These are phyloP conservation scores for Colaptes auratus DNA, from an alignment of 2,113 vertebrate species.

Conservation along the genomic window DNA sequence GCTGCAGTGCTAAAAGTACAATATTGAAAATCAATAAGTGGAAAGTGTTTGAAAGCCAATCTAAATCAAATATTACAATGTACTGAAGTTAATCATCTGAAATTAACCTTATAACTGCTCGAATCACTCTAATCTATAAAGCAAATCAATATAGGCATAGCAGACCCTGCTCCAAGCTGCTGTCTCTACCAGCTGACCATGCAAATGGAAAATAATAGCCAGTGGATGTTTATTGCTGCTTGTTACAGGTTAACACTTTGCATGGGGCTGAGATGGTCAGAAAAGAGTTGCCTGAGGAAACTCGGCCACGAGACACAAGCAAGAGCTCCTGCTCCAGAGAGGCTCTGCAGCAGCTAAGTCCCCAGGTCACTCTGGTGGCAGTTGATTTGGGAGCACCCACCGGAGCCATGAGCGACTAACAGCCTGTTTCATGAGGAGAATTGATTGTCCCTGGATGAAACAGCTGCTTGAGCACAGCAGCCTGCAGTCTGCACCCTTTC, in stretches of 20 bases:
- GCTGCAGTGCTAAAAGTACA: slow-evolving; percentile 66
- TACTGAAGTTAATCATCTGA: slow-evolving; percentile 81
- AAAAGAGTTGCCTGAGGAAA: not conserved
- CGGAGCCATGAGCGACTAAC: not conserved
- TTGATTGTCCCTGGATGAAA: not conserved
- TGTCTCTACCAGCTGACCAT: not conserved
- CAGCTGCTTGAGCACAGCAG: not conserved
- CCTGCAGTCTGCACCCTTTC: not conserved
- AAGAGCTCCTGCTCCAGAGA: not conserved
- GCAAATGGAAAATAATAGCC: slow-evolving; percentile 15
- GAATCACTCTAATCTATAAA: slow-evolving; percentile 74
- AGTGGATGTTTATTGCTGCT: not conserved
- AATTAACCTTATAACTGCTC: slow-evolving; percentile 83
- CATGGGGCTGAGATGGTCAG: not conserved
- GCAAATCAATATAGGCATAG: slow-evolving; percentile 73
- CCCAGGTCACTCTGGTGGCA: not conserved
- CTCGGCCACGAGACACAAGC: not conserved
- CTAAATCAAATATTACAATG: slow-evolving; percentile 82
- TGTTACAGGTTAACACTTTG: not conserved
- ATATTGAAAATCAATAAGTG: slow-evolving; percentile 82
- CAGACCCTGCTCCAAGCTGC: slow-evolving; percentile 7
- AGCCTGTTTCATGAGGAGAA: not conserved
- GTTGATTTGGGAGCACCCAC: not conserved
- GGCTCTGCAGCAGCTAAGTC: not conserved
- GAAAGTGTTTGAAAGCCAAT: slow-evolving; percentile 79